A percentile compares a stretch with the other conserved stretches of the same genome.
phyloP scores from a whole-genome alignment of 2,113 vertebrate species.

The Nesogale talazaci region DNA sequence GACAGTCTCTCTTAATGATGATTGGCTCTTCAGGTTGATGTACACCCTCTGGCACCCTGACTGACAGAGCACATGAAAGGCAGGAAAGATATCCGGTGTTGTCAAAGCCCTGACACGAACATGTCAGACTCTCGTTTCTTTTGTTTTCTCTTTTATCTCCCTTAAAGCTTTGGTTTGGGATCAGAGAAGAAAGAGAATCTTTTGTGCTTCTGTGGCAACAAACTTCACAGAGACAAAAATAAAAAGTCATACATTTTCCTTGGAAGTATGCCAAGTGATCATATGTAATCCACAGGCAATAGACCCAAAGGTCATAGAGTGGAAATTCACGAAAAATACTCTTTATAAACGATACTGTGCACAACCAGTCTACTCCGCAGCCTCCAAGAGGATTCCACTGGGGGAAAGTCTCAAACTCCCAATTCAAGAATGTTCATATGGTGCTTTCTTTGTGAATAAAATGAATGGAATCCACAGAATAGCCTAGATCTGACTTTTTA shows the following conservation, averaged over 20 bases:
- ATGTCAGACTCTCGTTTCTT: constrained; percentile 31
- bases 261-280: background rate
- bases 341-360: background rate
- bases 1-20: constrained; percentile 24
- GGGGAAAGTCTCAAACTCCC: background rate
- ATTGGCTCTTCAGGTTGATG: constrained; percentile 24
- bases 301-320: background rate
- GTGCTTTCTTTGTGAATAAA: constrained; percentile 7
- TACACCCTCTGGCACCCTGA: too few relatives aligned
- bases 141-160: constrained; percentile 26
- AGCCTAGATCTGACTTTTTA: background rate
- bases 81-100: constrained; percentile 67
- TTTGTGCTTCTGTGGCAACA: constrained; percentile 49
- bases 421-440: background rate
- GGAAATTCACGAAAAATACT: background rate
- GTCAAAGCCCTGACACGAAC: constrained; percentile 62
- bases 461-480: background rate
- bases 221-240: constrained; percentile 21
- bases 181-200: background rate
- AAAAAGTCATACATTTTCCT: background rate
- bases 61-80: constrained; percentile 77
- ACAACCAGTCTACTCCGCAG: background rate
- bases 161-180: constrained; percentile 46
- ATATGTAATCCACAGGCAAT: background rate
- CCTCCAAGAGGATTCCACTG: background rate